phyloP scores from a whole-genome alignment of 2,113 vertebrate genomes.

The Leiothrix lutea region DNA sequence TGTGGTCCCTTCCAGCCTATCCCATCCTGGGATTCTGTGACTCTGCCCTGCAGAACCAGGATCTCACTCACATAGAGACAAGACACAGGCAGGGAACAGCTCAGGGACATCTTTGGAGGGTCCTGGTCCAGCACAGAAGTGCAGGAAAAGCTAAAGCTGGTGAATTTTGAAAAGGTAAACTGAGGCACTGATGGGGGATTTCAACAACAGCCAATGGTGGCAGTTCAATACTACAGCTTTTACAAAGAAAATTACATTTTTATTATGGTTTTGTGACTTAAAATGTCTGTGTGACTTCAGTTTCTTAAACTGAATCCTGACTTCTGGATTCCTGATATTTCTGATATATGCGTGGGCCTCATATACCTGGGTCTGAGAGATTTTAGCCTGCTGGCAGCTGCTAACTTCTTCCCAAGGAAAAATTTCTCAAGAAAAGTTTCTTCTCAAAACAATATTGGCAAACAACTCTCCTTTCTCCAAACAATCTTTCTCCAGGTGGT shows the following conservation, averaged over 20 bases:
- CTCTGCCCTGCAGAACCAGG: rapidly evolving
- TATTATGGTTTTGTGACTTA: neutral
- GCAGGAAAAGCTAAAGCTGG: neutral
- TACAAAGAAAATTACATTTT: neutral
- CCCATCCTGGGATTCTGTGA: neutral
- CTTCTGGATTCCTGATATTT: neutral
- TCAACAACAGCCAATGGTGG: neutral
- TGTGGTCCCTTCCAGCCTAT: neutral
- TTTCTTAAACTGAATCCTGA: neutral
- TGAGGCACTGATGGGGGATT: neutral
- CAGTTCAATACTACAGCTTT: neutral
- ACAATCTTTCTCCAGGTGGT: too few species aligned
- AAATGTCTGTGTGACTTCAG: neutral
- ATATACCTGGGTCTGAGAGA: too few species aligned
- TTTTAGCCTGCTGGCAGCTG: too few species aligned
- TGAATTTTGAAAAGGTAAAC: neutral
- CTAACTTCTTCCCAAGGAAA: too few species aligned
- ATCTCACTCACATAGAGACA: neutral
- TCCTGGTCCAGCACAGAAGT: too few species aligned
- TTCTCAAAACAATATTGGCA: too few species aligned
- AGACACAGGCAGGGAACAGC: neutral
- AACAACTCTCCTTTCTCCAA: too few species aligned
- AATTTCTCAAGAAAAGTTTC: too few species aligned
- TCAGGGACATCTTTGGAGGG: rapidly evolving
- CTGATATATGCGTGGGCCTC: too few species aligned